Base-by-base conservation (phyloP, 2,888 invertebrate genomes). In the Polietes domitor region DNA sequence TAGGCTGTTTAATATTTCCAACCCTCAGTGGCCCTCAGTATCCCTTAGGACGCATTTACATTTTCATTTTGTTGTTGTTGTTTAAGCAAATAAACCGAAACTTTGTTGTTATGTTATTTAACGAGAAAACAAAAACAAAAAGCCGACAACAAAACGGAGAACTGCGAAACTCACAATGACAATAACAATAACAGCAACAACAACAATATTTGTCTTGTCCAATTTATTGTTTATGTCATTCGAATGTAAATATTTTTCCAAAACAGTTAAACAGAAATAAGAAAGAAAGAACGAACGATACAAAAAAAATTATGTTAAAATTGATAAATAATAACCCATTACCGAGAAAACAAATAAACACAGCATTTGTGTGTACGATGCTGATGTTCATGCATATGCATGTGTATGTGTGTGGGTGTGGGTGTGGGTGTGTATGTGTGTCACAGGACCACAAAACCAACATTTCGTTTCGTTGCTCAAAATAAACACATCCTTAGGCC, bases 401-500 rank as follows among this genome's bases (percentile, higher is more conserved):
- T 41, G 12, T 41, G 41, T 41, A 12, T 41, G 41, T 41, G 12
- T 41, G 41, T 41, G 12, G 4, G 41, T 32, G 32, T 32, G n/a
- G n/a, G n/a, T n/a, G n/a, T n/a, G n/a, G n/a, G n/a, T n/a, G n/a
- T n/a, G n/a, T n/a, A n/a, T n/a, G n/a, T n/a, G n/a, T n/a, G n/a
- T n/a, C n/a, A n/a, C n/a, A n/a, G n/a, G n/a, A n/a, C 32, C 32
- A 7, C 32, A 32, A 32, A 32, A 32, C 7, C 3, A 32, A 32
- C n/a, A n/a, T n/a, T n/a, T n/a, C 7, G 37, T 3, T 37, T 37
- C 32, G 32, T 32, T 37, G 7, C 1, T 37, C 58, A 58, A 58
- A 58, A 26, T 24, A 58, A 58, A 58, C 58, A 58, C 58, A 55
- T 55, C 55, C 55, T 55, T 55, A 55, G 55, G 55, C 24, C 55